A percentile compares a stretch with the other conserved stretches of the same genome.
phyloP scores from a whole-genome alignment of 2,888 invertebrate species.

The Acanthosoma haemorrhoidale region DNA sequence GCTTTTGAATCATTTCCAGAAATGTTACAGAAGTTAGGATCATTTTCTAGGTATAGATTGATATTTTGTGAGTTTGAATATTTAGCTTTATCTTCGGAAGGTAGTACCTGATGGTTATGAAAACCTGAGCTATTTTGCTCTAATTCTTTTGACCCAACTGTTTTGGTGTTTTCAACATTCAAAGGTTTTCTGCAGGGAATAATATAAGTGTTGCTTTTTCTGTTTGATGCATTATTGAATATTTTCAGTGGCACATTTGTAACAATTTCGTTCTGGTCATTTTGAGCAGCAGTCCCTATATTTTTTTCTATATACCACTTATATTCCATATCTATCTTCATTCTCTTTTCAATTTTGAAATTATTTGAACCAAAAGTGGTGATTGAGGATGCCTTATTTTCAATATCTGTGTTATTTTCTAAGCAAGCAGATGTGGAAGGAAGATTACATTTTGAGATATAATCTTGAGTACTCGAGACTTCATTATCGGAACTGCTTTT shows the following conservation, averaged over 20 bases:
- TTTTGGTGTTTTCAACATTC: no score
- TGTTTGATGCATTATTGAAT: no score
- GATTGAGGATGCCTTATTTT: no score
- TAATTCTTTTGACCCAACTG: background rate
- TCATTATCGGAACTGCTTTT: background rate
- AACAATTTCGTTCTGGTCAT: no score
- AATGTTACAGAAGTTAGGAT: background rate
- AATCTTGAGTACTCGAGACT: slow-evolving; percentile 24
- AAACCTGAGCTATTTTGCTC: no score
- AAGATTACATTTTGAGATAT: background rate
- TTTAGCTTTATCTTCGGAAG: no score
- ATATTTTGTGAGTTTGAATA: background rate
- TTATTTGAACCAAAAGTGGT: background rate
- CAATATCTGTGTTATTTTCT: background rate
- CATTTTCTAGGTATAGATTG: background rate
- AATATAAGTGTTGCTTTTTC: no score
- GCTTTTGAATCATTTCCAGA: background rate
- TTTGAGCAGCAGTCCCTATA: no score
- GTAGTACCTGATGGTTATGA: no score
- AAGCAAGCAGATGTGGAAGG: background rate
- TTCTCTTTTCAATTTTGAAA: background rate
- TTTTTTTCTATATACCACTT: background rate
- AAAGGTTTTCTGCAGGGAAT: no score
- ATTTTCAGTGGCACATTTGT: no score
- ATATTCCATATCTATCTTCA: background rate